Percentiles rank a stretch among this genome's conserved stretches.
Conservation (phyloP, 1,140 invertebrate genomes). For the Yoshiicerus persimilis region DNA sequence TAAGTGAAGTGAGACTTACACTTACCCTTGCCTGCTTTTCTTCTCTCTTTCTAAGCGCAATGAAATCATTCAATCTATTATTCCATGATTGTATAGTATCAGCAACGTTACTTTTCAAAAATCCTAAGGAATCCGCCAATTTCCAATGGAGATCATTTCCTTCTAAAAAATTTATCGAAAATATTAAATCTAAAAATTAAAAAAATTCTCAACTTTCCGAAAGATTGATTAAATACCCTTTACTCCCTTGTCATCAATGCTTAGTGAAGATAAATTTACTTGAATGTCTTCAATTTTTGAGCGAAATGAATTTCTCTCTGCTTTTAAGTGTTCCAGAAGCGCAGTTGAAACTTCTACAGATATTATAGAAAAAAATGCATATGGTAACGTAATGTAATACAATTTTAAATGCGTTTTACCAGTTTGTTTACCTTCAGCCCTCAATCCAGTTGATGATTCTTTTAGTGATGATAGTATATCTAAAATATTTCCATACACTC, state of each 20-base stretch:
- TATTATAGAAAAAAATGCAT: not conserved
- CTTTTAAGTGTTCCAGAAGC: constrained; percentile 62
- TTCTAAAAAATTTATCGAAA: not conserved
- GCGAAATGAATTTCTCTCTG: constrained; percentile 70
- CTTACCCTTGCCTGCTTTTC: constrained; percentile 53
- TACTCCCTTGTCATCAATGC: constrained; percentile 38
- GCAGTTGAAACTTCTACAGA: constrained; percentile 48
- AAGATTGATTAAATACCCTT: no score
- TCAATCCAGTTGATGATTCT: constrained; percentile 49
- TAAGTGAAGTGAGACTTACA: no score
- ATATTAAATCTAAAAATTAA: no score
- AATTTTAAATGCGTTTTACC: no score
- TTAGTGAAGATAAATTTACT: constrained; percentile 62
- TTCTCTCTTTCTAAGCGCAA: constrained; percentile 59
- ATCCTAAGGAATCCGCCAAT: constrained; percentile 65
- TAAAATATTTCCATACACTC: constrained; percentile 54
- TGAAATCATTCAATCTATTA: constrained; percentile 58
- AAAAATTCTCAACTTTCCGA: no score
- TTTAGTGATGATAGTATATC: constrained; percentile 54
- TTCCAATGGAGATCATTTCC: constrained; percentile 55
- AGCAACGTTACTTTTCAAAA: constrained; percentile 64
- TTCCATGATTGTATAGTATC: constrained; percentile 71
- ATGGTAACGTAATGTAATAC: no score
- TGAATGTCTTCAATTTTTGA: constrained; percentile 74
- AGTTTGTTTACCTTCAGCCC: constrained; percentile 45